Base-by-base conservation (phyloP, 2,113 vertebrate genomes). In the Vidua chalybeata region DNA sequence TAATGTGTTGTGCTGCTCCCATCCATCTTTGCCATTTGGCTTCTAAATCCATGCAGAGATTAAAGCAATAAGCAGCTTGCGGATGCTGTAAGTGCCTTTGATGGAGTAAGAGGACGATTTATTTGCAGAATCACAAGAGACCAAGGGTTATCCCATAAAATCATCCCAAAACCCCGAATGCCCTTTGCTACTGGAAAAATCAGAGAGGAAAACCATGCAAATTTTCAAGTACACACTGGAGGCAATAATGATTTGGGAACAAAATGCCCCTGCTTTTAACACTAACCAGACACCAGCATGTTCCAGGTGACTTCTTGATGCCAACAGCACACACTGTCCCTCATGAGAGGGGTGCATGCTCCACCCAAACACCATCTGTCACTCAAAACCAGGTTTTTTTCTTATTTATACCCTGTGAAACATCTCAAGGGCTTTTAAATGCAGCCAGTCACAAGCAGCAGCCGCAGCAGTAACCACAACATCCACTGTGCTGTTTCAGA, bases 11-110 rank as follows among this genome's bases (percentile, higher is more conserved):
- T 30, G 85, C 93, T 84, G 77, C 90, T 94, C 78, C 78, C 54
- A 71, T 45, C 82, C 78, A 35, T 45, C 87, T 52, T 19, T 37
- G 61, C 90, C 69, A 30, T 83, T 93, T 74, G 88, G 51, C 75
- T 88, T 66, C 88, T 88, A 95, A 96, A 96, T 94, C 87, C 1
- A 2, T 8, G 43, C 78, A 33, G 67, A 84, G 90, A 93, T 96
- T 92, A 96, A 74, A 90, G 86, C 86, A 33, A 16, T 96, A 96
- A 92, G 90, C 88, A 81, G 96, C 90, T 96, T 94, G 79, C 7
- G 82, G 72, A 15, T 48, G 92, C 91, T 63, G 0, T 45, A 83
- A 82, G 78, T 39, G 80, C 80, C 68, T 77, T 33, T 69, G 82
- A 80, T 0, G 10, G 17, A 45, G 68, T 63, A 68, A 73, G 55